phyloP scores from a whole-genome alignment of 2,113 vertebrate genomes.

The Acanthisitta chloris region DNA sequence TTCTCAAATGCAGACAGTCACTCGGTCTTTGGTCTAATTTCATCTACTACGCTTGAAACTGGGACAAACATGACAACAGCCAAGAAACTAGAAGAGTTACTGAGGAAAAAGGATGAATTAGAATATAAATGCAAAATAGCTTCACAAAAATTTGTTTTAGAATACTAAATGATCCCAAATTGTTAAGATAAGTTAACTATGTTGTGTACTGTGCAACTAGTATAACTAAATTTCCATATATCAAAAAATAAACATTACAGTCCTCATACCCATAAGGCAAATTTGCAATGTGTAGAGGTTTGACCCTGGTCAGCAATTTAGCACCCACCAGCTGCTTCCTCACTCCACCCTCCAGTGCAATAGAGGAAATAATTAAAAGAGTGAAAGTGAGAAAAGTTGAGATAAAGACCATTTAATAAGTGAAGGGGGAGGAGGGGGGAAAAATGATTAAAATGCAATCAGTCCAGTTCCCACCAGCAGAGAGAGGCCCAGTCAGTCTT shows the following conservation, averaged over 20 bases:
- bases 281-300: background rate
- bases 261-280: background rate
- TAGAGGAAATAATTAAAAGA: background rate
- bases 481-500: background rate
- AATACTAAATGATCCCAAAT: background rate
- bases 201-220: background rate
- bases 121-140: background rate
- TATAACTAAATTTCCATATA: background rate
- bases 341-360: background rate
- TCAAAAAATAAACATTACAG: background rate
- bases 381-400: background rate
- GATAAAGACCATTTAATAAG: background rate
- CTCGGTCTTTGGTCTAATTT: background rate
- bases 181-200: background rate
- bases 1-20: background rate
- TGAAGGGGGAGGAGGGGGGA: accelerated
- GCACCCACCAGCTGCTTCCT: background rate
- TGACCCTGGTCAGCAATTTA: background rate
- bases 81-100: background rate
- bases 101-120: background rate
- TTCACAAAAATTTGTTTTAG: background rate
- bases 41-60: background rate
- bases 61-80: background rate
- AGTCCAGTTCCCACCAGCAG: background rate
- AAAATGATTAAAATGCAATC: background rate